Evolutionary conservation across 2,113 vertebrate species (phyloP).

Genomic region (Xiphophorus hellerii): DNA sequence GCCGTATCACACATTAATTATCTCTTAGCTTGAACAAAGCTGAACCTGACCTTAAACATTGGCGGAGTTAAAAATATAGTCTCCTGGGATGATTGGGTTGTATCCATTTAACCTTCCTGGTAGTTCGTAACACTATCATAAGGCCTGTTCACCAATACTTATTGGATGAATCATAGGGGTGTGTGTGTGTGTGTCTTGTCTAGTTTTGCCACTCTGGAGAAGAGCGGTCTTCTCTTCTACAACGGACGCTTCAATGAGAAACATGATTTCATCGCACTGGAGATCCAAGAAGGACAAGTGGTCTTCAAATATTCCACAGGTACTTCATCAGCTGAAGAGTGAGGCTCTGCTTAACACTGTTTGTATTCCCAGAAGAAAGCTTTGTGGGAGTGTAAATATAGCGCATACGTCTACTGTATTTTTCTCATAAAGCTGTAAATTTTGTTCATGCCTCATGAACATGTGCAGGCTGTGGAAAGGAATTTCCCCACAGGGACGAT

Average conservation of each 20-base stretch:
- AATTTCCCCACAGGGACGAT: not conserved
- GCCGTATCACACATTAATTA: conserved; percentile 2
- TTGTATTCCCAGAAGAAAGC: not conserved
- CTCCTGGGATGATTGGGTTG: not conserved
- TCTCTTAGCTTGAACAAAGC: not conserved
- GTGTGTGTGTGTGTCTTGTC: conserved; percentile 39
- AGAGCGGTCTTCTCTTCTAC: conserved; percentile 92
- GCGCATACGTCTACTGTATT: conserved; percentile 6
- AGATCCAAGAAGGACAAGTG: conserved; percentile 94
- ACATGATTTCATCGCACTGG: conserved; percentile 95
- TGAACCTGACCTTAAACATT: conserved; percentile 10
- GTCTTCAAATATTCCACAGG: conserved; percentile 98
- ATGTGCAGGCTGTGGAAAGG: conserved; percentile 8
- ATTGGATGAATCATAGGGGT: not conserved
- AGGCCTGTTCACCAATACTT: not conserved
- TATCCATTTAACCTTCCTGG: conserved; percentile 16
- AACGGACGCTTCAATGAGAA: conserved; percentile 98
- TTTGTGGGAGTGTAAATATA: not conserved
- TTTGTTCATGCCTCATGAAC: not conserved
- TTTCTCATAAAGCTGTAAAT: not conserved
- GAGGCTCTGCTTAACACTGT: not conserved
- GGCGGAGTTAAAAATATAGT: conserved; percentile 7
- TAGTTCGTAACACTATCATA: not conserved
- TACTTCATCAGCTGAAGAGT: conserved; percentile 48
- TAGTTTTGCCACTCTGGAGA: conserved; percentile 93